Conservation (phyloP, 2,888 invertebrate species). For the Arrhopalites spinosus region DNA sequence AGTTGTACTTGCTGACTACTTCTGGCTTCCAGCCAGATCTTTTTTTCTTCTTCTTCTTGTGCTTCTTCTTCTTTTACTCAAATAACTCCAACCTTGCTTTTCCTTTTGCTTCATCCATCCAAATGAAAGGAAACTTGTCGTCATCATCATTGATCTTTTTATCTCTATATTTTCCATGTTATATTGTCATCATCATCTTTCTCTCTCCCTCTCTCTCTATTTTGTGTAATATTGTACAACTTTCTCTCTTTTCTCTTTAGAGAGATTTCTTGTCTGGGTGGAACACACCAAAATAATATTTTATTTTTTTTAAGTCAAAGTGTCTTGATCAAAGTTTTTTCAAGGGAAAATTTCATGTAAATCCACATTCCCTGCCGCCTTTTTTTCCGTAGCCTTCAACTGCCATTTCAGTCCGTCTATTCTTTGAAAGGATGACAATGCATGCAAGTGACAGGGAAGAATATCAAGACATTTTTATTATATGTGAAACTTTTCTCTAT, state of each 20-base stretch:
- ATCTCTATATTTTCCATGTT: constrained; percentile 20
- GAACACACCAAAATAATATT: no score
- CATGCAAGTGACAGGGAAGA: no score
- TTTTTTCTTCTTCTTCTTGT: constrained; percentile 5
- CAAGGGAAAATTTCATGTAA: no score
- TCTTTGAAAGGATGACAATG: no score
- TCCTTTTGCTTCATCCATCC: constrained; percentile 13
- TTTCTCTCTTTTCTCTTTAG: no score
- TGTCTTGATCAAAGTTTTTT: no score
- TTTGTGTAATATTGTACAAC: background rate
- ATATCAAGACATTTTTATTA: no score
- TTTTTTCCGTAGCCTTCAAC: no score
- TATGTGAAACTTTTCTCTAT: background rate
- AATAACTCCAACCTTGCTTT: constrained; percentile 8
- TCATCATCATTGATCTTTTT: constrained; percentile 38
- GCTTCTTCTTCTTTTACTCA: background rate
- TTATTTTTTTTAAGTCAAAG: no score
- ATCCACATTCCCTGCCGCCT: no score
- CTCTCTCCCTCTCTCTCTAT: background rate
- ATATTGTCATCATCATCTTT: constrained; percentile 17
- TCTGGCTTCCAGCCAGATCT: constrained; percentile 6
- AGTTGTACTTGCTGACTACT: background rate
- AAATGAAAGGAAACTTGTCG: constrained; percentile 29
- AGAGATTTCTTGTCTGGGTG: no score
- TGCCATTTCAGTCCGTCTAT: no score